Percentiles rank a stretch among this genome's conserved stretches.
phyloP scores from a whole-genome alignment of 2,113 vertebrate genomes.

The Sinocyclocheilus maitianheensis region DNA sequence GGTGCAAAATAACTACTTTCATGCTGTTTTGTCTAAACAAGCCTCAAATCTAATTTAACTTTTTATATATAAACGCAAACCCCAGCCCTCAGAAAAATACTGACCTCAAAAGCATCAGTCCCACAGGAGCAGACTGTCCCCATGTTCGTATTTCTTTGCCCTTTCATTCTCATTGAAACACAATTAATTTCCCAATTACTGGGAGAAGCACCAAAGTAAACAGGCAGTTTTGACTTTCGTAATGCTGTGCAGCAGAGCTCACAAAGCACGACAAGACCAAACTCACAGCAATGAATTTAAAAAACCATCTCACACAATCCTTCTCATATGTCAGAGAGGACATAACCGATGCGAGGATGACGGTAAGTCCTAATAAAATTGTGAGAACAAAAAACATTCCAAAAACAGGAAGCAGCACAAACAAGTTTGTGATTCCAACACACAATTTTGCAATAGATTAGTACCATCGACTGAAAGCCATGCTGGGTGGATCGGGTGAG shows the following conservation, averaged over 20 bases:
- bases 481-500: conserved; percentile 65
- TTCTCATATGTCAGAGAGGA: conserved; percentile 66
- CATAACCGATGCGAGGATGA: conserved; percentile 55
- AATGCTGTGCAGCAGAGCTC: conserved; percentile 38
- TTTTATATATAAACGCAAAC: background rate
- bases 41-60: background rate
- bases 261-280: conserved; percentile 12
- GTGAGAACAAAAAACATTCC: conserved; percentile 32
- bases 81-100: conserved; percentile 24
- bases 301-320: conserved; percentile 59
- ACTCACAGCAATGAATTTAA: conserved; percentile 52
- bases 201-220: conserved; percentile 32
- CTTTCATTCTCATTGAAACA: conserved; percentile 16
- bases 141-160: background rate
- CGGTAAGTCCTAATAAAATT: conserved; percentile 53
- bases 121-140: conserved; percentile 8
- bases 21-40: background rate
- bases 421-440: conserved; percentile 63
- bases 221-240: conserved; percentile 55
- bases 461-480: conserved; percentile 61
- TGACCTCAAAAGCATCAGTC: conserved; percentile 10
- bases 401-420: conserved; percentile 72
- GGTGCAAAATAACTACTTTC: background rate
- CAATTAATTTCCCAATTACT: conserved; percentile 7
- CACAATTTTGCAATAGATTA: conserved; percentile 64